phyloP scores from a whole-genome alignment of 2,113 vertebrate genomes.

The Ceuthmochares aereus region DNA sequence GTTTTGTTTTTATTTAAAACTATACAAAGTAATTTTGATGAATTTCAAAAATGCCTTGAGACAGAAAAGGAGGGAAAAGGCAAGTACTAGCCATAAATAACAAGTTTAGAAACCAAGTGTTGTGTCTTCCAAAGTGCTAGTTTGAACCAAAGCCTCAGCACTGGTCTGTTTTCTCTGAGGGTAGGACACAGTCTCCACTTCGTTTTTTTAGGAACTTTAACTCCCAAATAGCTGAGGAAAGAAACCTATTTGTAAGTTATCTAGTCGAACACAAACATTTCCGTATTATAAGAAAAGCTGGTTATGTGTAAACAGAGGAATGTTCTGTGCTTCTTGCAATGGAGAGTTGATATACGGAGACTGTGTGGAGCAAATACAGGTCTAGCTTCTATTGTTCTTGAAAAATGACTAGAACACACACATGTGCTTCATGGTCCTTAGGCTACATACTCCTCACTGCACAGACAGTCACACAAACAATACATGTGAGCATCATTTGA shows the following conservation, averaged over 20 bases:
- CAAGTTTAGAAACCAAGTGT: neutral
- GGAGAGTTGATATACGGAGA: neutral
- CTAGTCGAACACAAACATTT: neutral
- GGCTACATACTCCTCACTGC: neutral
- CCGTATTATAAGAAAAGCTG: neutral
- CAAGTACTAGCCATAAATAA: constrained; percentile 12
- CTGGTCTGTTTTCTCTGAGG: neutral
- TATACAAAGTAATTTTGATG: neutral
- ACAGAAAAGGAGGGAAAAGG: neutral
- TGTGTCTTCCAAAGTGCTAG: constrained; percentile 4
- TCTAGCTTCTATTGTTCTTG: neutral
- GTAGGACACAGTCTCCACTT: neutral
- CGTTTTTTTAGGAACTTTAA: neutral
- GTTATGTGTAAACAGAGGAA: neutral
- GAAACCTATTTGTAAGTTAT: neutral
- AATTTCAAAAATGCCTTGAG: constrained; percentile 3
- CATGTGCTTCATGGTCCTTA: neutral
- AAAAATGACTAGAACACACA: neutral
- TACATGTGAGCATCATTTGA: constrained; percentile 48
- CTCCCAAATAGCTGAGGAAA: neutral
- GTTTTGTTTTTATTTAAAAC: neutral
- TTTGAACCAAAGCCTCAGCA: neutral
- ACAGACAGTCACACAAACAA: neutral
- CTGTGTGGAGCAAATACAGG: neutral
- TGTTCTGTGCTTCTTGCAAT: neutral